These are phyloP conservation scores for Brachionichthys hirsutus DNA, from an alignment of 2,113 vertebrate species.

Conservation along the genomic window DNA sequence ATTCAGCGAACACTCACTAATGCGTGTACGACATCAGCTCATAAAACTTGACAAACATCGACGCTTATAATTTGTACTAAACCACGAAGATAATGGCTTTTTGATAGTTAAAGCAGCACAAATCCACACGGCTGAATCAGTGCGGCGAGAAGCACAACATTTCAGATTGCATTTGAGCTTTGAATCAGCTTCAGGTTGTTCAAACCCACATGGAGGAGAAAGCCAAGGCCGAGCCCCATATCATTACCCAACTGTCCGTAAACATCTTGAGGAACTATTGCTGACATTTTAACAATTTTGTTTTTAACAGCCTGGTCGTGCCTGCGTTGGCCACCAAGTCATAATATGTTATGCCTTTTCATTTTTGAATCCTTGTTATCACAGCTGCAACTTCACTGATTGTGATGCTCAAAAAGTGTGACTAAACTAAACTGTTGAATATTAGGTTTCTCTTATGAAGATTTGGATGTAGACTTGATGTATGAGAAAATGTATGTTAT, in stretches of 20 bases:
- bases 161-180: not conserved
- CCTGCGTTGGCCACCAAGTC: not conserved
- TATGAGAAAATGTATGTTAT: too few relatives aligned
- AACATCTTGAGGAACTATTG: not conserved
- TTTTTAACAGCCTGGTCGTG: not conserved
- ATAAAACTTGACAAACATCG: constrained; percentile 13
- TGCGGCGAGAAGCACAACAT: not conserved
- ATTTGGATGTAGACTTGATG: too few relatives aligned
- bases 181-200: not conserved
- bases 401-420: too few relatives aligned
- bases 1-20: constrained; percentile 24
- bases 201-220: not conserved
- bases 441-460: too few relatives aligned
- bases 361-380: not conserved
- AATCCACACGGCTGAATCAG: not conserved
- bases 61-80: too few relatives aligned
- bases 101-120: too few relatives aligned
- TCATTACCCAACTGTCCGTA: not conserved
- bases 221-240: not conserved
- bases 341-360: not conserved
- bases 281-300: not conserved
- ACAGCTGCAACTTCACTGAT: not conserved
- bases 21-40: constrained; percentile 6
- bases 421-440: too few relatives aligned
- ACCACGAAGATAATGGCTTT: too few relatives aligned